Percentiles rank a stretch among this genome's conserved stretches.
These are phyloP conservation scores for Hyalella azteca DNA, from an alignment of 2,888 invertebrate genomes.

Conservation along the genomic window DNA sequence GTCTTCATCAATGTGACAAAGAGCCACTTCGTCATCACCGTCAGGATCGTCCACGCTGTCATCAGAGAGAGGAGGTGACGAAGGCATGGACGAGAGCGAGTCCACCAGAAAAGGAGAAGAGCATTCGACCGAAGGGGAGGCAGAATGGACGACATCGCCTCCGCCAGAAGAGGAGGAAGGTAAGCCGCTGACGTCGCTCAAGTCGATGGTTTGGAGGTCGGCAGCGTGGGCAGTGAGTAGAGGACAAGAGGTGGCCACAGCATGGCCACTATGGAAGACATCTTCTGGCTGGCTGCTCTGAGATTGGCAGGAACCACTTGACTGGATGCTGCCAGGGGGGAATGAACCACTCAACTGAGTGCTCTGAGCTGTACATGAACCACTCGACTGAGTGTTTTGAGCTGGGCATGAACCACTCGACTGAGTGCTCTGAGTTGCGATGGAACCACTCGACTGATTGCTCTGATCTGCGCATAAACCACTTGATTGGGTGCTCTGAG, in stretches of 20 bases:
- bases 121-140: neutral
- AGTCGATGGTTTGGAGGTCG: neutral
- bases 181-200: neutral
- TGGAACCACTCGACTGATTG: too few species aligned
- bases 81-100: slow-evolving; percentile 10
- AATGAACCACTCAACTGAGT: neutral
- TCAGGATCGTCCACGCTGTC: slow-evolving; percentile 3
- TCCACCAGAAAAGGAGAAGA: neutral
- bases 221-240: neutral
- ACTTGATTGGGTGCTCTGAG: too few species aligned
- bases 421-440: too few species aligned
- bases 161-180: neutral
- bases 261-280: too few species aligned
- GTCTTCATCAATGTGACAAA: neutral
- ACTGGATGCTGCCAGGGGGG: neutral
- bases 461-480: too few species aligned
- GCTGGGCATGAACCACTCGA: too few species aligned
- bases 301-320: neutral
- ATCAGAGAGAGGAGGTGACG: neutral
- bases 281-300: neutral
- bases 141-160: neutral
- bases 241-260: too few species aligned
- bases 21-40: neutral
- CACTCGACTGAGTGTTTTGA: too few species aligned
- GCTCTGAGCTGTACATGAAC: too few species aligned